Evolutionary conservation across 2,797 vertebrate species (phyloP), one percentile per base, ranked within the genome.

Genomic region (Erpetoichthys calabaricus): DNA sequence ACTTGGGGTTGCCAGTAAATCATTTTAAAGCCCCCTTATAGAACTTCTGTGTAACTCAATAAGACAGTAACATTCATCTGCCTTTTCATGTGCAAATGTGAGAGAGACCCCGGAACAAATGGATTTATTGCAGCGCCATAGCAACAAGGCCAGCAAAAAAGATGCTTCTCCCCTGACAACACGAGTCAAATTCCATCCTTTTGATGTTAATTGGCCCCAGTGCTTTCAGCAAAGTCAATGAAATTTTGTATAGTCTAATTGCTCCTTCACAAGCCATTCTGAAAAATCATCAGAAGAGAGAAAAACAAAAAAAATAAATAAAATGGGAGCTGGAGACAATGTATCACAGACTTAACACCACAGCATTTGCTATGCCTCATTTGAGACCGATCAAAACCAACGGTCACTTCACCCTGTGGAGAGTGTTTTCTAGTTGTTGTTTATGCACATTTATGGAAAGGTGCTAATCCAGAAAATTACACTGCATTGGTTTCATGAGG

Each of bases 141-240:
- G 82, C 77, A 85, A 85, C 83, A 77, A 79, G 78, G 79, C 81
- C 73, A 79, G 78, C 76, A 80, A 75, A 81, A 85, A 79, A 83
- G 82, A 80, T 80, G 79, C 82, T 83, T 76, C 44, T 84, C 79
- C 80, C 77, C 75, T 78, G 75, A 77, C 77, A 81, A 78, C 70
- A 74, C 69, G 75, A 83, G 80, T 79, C 80, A 77, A 75, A 83
- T 79, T 81, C 78, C 77, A 82, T 79, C 75, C 72, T 75, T 81
- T 82, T 82, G 82, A 83, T 80, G 77, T 81, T 86, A 86, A 86
- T 85, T 84, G 85, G 80, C 79, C 44, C 80, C 81, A 82, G 78
- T 79, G 79, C 78, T 79, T 78, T 80, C 70, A 73, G 74, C 73
- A 78, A 82, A 77, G 81, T 77, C 77, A 80, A 73, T 76, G 76